phyloP scores from a whole-genome alignment of 2,888 invertebrate genomes.

The Conus canariensis region DNA sequence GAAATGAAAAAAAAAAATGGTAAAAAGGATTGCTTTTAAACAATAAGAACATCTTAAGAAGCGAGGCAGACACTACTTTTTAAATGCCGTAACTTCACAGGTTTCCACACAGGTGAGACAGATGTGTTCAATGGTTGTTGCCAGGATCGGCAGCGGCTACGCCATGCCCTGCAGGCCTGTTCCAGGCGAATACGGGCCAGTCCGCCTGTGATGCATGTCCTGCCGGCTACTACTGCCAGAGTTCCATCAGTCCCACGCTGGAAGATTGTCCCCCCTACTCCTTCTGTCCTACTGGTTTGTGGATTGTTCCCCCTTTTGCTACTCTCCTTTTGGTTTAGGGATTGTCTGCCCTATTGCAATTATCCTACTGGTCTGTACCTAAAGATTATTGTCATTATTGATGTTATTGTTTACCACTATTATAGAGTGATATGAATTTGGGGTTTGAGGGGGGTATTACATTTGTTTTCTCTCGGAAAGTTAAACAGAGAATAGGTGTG shows the following conservation, averaged over 20 bases:
- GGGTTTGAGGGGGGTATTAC: too few relatives aligned
- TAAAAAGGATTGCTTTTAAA: too few relatives aligned
- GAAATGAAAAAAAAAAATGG: too few relatives aligned
- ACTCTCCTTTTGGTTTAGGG: not conserved
- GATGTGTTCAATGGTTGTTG: not conserved
- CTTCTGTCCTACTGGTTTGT: constrained; percentile 73
- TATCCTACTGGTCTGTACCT: not conserved
- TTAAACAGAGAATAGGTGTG: too few relatives aligned
- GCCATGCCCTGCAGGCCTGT: constrained; percentile 69
- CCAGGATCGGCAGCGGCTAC: constrained; percentile 64
- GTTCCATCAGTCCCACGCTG: constrained; percentile 64
- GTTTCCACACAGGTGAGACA: too few relatives aligned
- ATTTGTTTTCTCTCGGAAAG: too few relatives aligned
- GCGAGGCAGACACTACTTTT: too few relatives aligned
- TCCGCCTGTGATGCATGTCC: constrained; percentile 72
- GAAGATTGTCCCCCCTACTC: constrained; percentile 69
- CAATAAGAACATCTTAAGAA: too few relatives aligned
- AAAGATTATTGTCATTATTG: too few relatives aligned
- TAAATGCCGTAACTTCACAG: too few relatives aligned
- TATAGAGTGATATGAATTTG: too few relatives aligned
- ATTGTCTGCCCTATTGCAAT: not conserved
- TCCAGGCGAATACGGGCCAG: constrained; percentile 66
- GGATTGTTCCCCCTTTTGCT: not conserved
- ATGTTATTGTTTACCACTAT: too few relatives aligned
- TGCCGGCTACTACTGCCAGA: constrained; percentile 74